These are phyloP conservation scores for Macrosiphum euphorbiae DNA, from an alignment of 2,888 invertebrate species.

Conservation along the genomic window DNA sequence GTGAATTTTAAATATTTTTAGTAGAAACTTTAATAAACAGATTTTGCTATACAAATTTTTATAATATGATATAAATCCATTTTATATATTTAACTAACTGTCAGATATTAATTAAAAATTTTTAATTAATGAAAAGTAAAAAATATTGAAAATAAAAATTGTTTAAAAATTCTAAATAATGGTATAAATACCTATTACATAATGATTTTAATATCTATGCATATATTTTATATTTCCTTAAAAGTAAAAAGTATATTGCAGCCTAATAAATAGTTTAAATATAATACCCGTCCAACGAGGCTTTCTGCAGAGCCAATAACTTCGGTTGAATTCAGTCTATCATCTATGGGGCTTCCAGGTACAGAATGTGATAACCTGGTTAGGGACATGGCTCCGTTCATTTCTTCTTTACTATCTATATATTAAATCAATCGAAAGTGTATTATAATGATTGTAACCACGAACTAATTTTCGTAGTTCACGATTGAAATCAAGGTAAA, in stretches of 20 bases:
- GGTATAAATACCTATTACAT: neutral
- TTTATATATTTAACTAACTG: no score
- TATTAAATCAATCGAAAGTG: conserved; percentile 23
- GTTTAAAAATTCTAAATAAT: neutral
- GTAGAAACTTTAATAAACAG: no score
- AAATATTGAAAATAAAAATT: neutral
- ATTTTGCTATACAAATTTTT: neutral
- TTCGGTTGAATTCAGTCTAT: conserved; percentile 78
- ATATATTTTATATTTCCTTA: neutral
- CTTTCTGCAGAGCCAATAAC: conserved; percentile 95
- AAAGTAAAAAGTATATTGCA: neutral
- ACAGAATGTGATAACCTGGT: conserved; percentile 79
- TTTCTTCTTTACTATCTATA: conserved; percentile 58
- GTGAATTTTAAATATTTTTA: neutral
- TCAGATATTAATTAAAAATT: no score
- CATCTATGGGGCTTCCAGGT: conserved; percentile 80
- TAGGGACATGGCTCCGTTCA: conserved; percentile 74
- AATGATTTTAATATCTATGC: neutral
- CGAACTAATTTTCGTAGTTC: neutral
- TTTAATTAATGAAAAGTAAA: neutral
- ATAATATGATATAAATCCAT: no score
- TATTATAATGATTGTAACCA: neutral
- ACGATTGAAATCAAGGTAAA: neutral
- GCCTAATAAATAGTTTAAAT: neutral
- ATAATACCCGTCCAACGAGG: conserved; percentile 87